Percentiles rank a stretch among this genome's conserved stretches.
These are phyloP conservation scores for Macquaria australasica DNA, from an alignment of 2,113 vertebrate species.

Conservation along the genomic window DNA sequence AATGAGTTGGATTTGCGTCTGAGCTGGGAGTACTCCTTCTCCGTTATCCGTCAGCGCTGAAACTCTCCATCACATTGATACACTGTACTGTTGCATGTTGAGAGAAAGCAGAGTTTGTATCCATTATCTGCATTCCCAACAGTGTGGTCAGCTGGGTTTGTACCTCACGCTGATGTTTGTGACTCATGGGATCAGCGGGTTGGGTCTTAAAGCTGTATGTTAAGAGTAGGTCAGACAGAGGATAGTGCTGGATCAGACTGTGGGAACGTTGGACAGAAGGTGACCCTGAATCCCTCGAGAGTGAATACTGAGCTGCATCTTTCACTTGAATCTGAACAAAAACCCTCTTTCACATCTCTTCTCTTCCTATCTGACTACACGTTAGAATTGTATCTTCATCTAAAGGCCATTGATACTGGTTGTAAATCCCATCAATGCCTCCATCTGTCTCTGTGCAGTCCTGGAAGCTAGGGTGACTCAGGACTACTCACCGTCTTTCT, in stretches of 20 bases:
- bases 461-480: slow-evolving; percentile 71
- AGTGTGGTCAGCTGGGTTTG: slow-evolving; percentile 32
- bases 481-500: slow-evolving; percentile 65
- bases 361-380: not conserved
- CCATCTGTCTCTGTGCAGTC: slow-evolving; percentile 30
- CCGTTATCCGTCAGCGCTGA: slow-evolving; percentile 17
- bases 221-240: slow-evolving; percentile 21
- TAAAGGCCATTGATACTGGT: not conserved
- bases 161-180: slow-evolving; percentile 32
- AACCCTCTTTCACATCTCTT: not conserved
- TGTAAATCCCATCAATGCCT: slow-evolving; percentile 44
- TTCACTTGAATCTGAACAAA: slow-evolving; percentile 6
- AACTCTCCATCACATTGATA: slow-evolving; percentile 13
- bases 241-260: slow-evolving; percentile 6
- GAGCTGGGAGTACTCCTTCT: slow-evolving; percentile 3
- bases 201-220: slow-evolving; percentile 16
- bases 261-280: not conserved
- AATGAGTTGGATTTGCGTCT: slow-evolving; percentile 1
- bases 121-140: slow-evolving; percentile 49
- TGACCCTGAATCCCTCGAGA: not conserved
- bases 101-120: slow-evolving; percentile 48
- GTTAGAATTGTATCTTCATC: slow-evolving; percentile 2
- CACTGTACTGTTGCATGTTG: slow-evolving; percentile 6
- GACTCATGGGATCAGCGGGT: slow-evolving; percentile 50
- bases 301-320: not conserved